These are phyloP conservation scores for Rutilus rutilus DNA, from an alignment of 2,113 vertebrate genomes.

Conservation along the genomic window DNA sequence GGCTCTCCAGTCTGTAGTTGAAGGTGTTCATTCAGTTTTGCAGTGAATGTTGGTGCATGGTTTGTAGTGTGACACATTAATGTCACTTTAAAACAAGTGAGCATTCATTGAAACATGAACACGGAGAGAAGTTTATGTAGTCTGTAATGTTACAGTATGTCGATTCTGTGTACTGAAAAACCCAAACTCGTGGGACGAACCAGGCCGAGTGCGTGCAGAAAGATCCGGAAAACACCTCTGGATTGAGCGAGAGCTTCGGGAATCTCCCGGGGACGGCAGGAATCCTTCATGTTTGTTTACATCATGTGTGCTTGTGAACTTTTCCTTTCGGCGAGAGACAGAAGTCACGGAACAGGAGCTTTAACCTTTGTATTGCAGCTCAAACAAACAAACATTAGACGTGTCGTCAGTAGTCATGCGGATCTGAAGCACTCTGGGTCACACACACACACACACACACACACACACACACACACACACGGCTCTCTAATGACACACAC, in stretches of 20 bases:
- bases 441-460: not conserved
- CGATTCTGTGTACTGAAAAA: not conserved
- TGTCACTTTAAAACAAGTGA: not conserved
- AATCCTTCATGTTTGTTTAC: slow-evolving; percentile 7
- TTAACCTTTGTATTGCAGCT: slow-evolving; percentile 7
- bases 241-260: not conserved
- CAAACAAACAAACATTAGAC: not conserved
- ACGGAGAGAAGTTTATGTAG: not conserved
- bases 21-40: not conserved
- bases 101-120: not conserved
- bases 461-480: too few relatives aligned
- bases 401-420: not conserved
- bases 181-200: too few relatives aligned
- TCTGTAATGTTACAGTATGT: not conserved
- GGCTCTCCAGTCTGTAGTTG: not conserved
- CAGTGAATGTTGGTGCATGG: not conserved
- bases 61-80: not conserved
- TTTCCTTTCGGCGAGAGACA: not conserved
- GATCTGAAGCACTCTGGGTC: not conserved
- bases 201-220: not conserved
- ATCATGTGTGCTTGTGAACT: not conserved
- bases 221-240: not conserved
- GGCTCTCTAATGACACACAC: not conserved
- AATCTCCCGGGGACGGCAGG: not conserved
- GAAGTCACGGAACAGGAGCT: not conserved